Base-by-base conservation (phyloP, 2,113 vertebrate species). In the Protomyctophum bolini region DNA sequence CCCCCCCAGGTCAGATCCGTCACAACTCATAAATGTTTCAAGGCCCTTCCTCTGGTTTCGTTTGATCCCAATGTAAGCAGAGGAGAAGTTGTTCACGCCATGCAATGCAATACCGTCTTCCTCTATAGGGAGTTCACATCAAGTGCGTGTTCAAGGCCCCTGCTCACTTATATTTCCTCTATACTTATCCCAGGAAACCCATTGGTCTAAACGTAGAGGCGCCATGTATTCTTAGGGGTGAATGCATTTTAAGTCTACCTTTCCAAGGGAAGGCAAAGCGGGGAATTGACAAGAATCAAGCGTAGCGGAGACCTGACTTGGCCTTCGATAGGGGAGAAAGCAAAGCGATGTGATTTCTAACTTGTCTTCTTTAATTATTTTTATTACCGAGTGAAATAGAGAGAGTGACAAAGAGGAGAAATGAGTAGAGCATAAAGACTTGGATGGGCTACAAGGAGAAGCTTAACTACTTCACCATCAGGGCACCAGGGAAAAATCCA, bases 391-490 rank as follows among this genome's bases (percentile, higher is more conserved):
- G 45, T 63, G 55, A 66, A 75, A 76, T 55, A 64, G 54, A 48
- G 15, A 58, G 50, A 76, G 60, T 0, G 52, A 75, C 46, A 71
- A 21, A 73, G 52, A 77, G 49, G 68, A 70, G 78, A 29, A 68
- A 12, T 84, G 54, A 67, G 70, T 41, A 47, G 58, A 67, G 68
- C 61, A 80, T 72, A 61, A 84, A 89, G 85, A 92, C 84, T 89
- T 83, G 90, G 86, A 92, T 84, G 77, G 89, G 91, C 73, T 91
- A 92, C 92, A 94, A 95, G 83, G 80, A 94, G 92, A 87, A 92
- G 91, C 92, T 95, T 94, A 95, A 95, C 95, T 94, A 92, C 93
- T 94, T 96, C 93, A 94, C 93, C 92, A 92, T 90, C 94, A 89
- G 92, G 89, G 93, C 92, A 94, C 92, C 88, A 91, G 93, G 94